These are phyloP conservation scores for Caiman crocodilus DNA, from an alignment of 2,797 vertebrate genomes.

Conservation along the genomic window DNA sequence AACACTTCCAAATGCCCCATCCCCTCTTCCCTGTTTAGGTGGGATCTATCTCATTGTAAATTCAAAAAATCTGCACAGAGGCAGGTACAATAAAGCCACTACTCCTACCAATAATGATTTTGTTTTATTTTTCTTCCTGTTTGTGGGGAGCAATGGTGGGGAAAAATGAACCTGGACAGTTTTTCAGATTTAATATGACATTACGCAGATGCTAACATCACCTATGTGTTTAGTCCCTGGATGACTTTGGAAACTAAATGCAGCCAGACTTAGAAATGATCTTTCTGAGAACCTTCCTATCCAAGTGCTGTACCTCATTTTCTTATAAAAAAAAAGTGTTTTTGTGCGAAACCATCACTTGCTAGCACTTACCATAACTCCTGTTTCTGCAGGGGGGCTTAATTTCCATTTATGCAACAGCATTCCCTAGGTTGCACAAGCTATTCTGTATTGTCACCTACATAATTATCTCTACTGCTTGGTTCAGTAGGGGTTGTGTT, in stretches of 20 bases:
- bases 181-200: not conserved
- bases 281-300: not conserved
- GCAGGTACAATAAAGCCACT: not conserved
- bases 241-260: not conserved
- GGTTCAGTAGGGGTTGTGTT: not conserved
- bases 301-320: not conserved
- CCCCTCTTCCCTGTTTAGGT: fast-evolving
- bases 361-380: not conserved
- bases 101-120: not conserved
- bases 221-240: not conserved
- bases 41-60: not conserved
- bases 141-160: not conserved
- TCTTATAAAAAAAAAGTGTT: not conserved
- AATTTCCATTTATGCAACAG: not conserved
- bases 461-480: not conserved
- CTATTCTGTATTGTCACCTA: fast-evolving
- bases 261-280: not conserved
- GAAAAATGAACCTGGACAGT: not conserved
- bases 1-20: slow-evolving; percentile 54
- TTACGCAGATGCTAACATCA: not conserved
- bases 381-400: not conserved
- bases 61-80: not conserved
- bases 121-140: not conserved
- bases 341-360: not conserved
- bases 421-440: not conserved